Conservation (phyloP, 2,797 vertebrate species). For the Rhinichthys osculus region DNA sequence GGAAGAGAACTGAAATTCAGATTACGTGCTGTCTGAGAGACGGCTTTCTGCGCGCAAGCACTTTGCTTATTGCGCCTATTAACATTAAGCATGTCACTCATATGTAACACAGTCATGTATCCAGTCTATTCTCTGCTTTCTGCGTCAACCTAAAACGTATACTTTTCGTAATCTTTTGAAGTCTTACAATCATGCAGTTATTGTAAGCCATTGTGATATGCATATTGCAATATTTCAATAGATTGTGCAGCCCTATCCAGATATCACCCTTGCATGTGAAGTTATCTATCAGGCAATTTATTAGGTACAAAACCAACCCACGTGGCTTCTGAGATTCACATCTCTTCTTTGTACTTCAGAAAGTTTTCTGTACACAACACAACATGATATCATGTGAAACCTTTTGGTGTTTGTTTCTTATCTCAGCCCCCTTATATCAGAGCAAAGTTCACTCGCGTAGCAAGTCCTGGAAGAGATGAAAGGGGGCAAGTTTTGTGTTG, state of each 20-base stretch:
- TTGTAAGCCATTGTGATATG: no score
- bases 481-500: conserved; percentile 21
- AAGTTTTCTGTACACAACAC: conserved; percentile 9
- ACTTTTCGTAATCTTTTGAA: no score
- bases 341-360: neutral
- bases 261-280: no score
- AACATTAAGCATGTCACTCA: no score
- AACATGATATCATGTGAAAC: conserved; percentile 15
- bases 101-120: no score
- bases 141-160: no score
- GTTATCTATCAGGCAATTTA: neutral
- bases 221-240: neutral
- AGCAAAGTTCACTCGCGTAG: neutral
- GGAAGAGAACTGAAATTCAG: no score
- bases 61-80: no score
- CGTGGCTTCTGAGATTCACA: neutral
- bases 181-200: no score
- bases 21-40: no score
- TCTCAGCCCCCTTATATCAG: neutral
- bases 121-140: no score
- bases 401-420: neutral
- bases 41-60: no score
- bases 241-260: neutral
- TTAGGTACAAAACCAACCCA: neutral
- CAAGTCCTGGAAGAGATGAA: conserved; percentile 28